These are phyloP conservation scores for Periphyllus acericola DNA, from an alignment of 2,888 invertebrate genomes.

Conservation along the genomic window DNA sequence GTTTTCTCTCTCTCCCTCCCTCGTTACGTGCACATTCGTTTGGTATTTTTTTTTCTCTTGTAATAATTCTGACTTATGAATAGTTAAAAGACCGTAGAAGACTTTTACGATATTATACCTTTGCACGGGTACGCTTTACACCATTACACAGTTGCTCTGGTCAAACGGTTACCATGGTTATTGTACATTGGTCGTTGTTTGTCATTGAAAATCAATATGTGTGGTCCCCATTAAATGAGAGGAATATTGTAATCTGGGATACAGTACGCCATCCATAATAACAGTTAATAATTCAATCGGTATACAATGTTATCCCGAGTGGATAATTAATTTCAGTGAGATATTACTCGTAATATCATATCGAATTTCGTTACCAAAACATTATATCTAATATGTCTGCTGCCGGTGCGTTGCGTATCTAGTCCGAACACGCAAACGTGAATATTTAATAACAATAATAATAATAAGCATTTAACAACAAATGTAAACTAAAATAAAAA, in stretches of 20 bases:
- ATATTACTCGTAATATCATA: not conserved
- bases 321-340: not conserved
- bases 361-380: not conserved
- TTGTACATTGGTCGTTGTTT: not conserved
- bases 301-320: not conserved
- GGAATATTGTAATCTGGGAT: not conserved
- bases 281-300: not conserved
- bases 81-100: not conserved
- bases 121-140: not conserved
- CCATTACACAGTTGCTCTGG: not conserved
- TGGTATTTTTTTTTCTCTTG: not conserved
- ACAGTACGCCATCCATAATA: not conserved
- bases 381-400: no score
- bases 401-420: no score
- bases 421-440: no score
- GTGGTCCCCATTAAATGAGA: not conserved
- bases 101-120: constrained; percentile 12
- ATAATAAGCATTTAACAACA: no score
- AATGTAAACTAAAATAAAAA: no score
- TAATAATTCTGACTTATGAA: not conserved
- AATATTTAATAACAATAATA: no score
- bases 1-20: no score
- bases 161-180: not conserved
- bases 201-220: constrained; percentile 10
- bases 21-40: not conserved